phyloP scores from a whole-genome alignment of 2,888 invertebrate genomes.

The Tricholauxania praeusta region DNA sequence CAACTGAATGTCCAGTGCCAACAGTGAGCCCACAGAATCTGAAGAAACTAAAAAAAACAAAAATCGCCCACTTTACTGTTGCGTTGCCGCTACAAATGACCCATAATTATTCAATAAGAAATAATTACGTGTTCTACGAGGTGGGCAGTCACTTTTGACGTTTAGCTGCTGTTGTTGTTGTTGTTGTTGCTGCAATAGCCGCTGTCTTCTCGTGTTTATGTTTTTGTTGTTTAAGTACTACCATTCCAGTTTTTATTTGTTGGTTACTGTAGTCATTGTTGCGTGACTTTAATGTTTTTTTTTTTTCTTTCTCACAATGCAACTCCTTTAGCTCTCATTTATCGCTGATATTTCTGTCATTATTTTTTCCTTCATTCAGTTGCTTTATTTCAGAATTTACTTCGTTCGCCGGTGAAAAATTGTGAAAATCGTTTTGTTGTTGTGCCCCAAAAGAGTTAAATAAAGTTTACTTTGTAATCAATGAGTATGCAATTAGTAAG shows the following conservation, averaged over 20 bases:
- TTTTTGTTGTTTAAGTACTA: not conserved
- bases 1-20: not conserved
- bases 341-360: too few species aligned
- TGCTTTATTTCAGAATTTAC: not conserved
- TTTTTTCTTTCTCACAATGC: too few species aligned
- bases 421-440: not conserved
- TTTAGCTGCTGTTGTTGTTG: conserved; percentile 20
- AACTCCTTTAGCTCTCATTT: too few species aligned
- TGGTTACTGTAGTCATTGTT: conserved; percentile 53
- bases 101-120: conserved; percentile 66
- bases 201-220: conserved; percentile 1
- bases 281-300: conserved; percentile 60
- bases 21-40: too few species aligned
- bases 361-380: not conserved
- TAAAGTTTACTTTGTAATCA: too few species aligned
- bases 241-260: conserved; percentile 7
- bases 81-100: conserved; percentile 54
- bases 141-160: conserved; percentile 38
- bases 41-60: not conserved
- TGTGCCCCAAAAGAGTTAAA: too few species aligned
- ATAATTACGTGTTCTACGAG: conserved; percentile 54
- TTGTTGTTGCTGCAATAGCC: conserved; percentile 19
- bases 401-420: not conserved
- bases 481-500: too few species aligned
- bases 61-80: conserved; percentile 4